Base-by-base conservation (phyloP, 2,888 invertebrate species). In the Metacarcinus magister region DNA sequence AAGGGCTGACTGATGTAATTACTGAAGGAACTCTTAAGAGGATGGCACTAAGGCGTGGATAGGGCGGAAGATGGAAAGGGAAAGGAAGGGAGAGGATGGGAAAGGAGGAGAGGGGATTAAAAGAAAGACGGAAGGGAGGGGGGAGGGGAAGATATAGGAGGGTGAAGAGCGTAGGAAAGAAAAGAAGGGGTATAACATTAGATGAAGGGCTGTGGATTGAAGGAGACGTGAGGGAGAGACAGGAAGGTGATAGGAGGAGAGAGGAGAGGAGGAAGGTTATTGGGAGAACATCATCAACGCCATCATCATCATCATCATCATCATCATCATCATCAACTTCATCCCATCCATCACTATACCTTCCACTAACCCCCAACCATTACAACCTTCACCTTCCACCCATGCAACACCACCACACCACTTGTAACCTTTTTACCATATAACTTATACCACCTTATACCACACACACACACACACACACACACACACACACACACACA, bases 51-150 rank as follows among this genome's bases (percentile, higher is more conserved):
- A 91, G 90, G 90, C 7, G 90, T 5, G 23, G 90, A 4, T 3
- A 46, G 54, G 48, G n/a, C 7, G 5, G n/a, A 19, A 46, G 48
- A 92, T 10, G 23, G 48, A 92, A 44, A 43, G 8, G 44, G 48
- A 92, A n/a, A 48, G 23, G 19, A 75, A 23, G 94, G 82, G 82
- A 89, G 89, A 94, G 89, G 48, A 89, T 48, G 89, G 89, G 93
- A 60, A 39, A 67, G 32, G 32, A n/a, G 67, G 94, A 94, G 54
- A 87, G 54, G 13, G 89, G 75, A 23, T 13, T 19, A 19, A n/a
- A 16, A 94, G 87, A 67, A 10, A 60, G 90, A 54, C 90, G 23
- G 46, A 39, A 7, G 46, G 46, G 46, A 54, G 8, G 32, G 32
- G 94, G n/a, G 60, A 91, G 43, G 19, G 39, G 23, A 91, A 54